phyloP scores from a whole-genome alignment of 2,797 vertebrate genomes.

The Ctenochaetus hawaiiensis region DNA sequence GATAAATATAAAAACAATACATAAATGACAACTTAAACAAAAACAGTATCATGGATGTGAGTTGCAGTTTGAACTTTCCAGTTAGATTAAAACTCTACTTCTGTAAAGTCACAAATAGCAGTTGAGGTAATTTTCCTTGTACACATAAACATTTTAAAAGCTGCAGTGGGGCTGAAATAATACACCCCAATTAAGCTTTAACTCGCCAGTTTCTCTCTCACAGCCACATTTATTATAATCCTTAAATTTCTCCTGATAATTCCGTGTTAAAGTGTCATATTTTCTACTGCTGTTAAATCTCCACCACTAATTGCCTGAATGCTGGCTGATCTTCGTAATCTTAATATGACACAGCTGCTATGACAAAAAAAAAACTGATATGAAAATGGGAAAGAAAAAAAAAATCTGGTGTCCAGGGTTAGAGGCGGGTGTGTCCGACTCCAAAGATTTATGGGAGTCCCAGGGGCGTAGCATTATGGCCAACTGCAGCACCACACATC shows the following conservation, averaged over 20 bases:
- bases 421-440: conserved; percentile 30
- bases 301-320: background rate
- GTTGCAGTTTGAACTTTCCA: background rate
- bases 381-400: conserved; percentile 10
- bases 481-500: conserved; percentile 62
- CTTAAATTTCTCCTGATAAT: background rate
- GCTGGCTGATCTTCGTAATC: background rate
- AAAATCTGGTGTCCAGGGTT: conserved; percentile 14
- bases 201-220: background rate
- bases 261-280: background rate
- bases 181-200: background rate
- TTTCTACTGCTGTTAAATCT: conserved; percentile 1
- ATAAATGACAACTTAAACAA: background rate
- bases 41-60: background rate
- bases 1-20: background rate
- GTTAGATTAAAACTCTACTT: background rate
- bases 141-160: background rate
- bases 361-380: conserved; percentile 11
- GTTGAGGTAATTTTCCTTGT: too few species aligned
- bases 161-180: background rate
- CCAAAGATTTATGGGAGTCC: conserved; percentile 74
- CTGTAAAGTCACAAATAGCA: too few species aligned
- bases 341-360: conserved; percentile 14
- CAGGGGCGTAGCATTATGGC: conserved; percentile 55
- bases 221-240: background rate